Evolutionary conservation across 2,113 vertebrate genomes (phyloP).

Genomic region (Cathartes aura): DNA sequence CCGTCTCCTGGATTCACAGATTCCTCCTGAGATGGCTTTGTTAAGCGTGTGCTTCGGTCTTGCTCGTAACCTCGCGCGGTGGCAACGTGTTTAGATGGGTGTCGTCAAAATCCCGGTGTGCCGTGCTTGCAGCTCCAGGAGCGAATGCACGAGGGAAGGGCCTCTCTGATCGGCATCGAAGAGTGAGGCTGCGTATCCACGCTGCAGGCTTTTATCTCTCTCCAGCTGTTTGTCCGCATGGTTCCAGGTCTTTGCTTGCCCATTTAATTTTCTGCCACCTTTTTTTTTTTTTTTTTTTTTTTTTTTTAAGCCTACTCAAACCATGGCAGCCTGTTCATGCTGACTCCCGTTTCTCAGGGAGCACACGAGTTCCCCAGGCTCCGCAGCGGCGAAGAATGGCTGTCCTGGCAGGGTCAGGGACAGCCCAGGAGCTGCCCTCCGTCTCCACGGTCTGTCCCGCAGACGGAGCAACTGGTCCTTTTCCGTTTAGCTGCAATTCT

Average conservation of each 20-base stretch:
- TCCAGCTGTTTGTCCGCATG: not conserved
- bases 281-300: too few species aligned
- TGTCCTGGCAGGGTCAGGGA: not conserved
- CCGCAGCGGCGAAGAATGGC: fast-evolving
- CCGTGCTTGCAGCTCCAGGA: fast-evolving
- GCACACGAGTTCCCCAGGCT: not conserved
- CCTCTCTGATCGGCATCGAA: not conserved
- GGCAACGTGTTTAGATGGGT: fast-evolving
- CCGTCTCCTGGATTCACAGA: fast-evolving
- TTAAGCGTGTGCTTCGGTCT: too few species aligned
- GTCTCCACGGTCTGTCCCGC: not conserved
- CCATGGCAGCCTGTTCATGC: not conserved
- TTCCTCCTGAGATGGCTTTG: not conserved
- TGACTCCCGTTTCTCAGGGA: not conserved
- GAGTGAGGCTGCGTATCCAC: not conserved
- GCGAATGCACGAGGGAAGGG: too few species aligned
- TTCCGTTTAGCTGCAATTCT: not conserved
- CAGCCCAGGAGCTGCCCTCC: not conserved
- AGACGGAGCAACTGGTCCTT: not conserved
- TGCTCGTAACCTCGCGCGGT: not conserved
- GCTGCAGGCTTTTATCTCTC: not conserved
- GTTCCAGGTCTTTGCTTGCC: too few species aligned
- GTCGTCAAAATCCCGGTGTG: too few species aligned
- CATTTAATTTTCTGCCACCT: not conserved
- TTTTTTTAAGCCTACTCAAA: not conserved